These are phyloP conservation scores for Trichonephila clavipes DNA, from an alignment of 1,140 invertebrate species.

Conservation along the genomic window DNA sequence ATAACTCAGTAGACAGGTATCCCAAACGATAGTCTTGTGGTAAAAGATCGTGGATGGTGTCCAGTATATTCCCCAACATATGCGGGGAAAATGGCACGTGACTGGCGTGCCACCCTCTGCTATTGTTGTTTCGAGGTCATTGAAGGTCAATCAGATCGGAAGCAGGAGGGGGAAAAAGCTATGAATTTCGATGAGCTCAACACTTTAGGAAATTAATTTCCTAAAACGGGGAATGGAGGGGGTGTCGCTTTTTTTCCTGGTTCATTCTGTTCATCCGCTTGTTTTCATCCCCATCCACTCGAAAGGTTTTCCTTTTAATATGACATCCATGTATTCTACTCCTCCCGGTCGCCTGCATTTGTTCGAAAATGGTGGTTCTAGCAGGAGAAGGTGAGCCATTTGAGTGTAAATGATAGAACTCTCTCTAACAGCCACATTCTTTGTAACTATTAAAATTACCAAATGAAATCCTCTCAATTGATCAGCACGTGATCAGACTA, in stretches of 20 bases:
- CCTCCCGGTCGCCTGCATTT: not conserved
- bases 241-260: not conserved
- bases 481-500: too few relatives aligned
- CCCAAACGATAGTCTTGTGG: too few relatives aligned
- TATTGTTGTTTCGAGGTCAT: conserved; percentile 71
- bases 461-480: too few relatives aligned
- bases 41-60: not conserved
- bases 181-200: conserved; percentile 74
- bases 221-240: conserved; percentile 40
- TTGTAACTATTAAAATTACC: too few relatives aligned
- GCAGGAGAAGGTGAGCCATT: not conserved
- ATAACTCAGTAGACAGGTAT: too few relatives aligned
- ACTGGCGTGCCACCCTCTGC: conserved; percentile 9
- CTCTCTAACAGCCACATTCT: not conserved
- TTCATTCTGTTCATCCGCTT: conserved; percentile 55
- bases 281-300: conserved; percentile 17
- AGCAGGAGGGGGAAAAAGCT: conserved; percentile 45
- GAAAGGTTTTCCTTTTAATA: conserved; percentile 42
- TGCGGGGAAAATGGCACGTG: conserved; percentile 47
- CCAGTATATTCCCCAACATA: not conserved
- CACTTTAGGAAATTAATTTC: conserved; percentile 75
- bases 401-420: not conserved
- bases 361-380: not conserved
- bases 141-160: conserved; percentile 74
- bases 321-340: conserved; percentile 49